Evolutionary conservation across 2,888 invertebrate species (phyloP).

Genomic region (Caenorhabditis virilis): DNA sequence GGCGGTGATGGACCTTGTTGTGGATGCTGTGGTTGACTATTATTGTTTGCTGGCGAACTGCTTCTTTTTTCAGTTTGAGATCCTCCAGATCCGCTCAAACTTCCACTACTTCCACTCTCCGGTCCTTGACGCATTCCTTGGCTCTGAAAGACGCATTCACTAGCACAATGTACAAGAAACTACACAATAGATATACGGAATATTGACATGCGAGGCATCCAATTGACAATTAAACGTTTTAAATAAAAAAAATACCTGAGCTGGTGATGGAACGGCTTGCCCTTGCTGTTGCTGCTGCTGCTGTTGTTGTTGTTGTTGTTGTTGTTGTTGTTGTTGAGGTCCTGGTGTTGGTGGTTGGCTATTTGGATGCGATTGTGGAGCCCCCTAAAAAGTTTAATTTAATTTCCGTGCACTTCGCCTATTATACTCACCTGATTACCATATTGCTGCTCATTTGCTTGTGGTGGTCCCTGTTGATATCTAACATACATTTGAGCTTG

Average conservation of each 20-base stretch:
- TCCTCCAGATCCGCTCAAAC: conserved; percentile 19
- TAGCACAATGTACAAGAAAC: conserved; percentile 2
- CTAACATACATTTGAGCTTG: not conserved
- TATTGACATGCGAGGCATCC: not conserved
- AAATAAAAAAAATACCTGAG: too few species aligned
- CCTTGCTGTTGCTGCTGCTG: conserved; percentile 4
- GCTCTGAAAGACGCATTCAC: conserved; percentile 23
- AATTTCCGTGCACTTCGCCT: not conserved
- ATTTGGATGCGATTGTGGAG: conserved; percentile 28
- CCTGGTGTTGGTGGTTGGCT: conserved; percentile 46
- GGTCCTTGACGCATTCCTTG: conserved; percentile 17
- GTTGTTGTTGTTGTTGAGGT: conserved; percentile 12
- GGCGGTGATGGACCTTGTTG: not conserved
- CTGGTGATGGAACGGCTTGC: not conserved
- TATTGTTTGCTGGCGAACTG: too few species aligned
- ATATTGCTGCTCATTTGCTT: not conserved
- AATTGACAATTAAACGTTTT: not conserved
- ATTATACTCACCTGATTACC: conserved; percentile 6
- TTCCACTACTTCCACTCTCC: conserved; percentile 25
- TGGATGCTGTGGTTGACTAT: conserved; percentile 3
- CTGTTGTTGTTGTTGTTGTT: conserved; percentile 6
- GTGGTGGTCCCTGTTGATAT: not conserved
- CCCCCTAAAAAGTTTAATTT: conserved; percentile 4
- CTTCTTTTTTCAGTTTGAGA: too few species aligned
- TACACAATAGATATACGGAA: not conserved